These are phyloP conservation scores for Ostrea denselamellosa DNA, from an alignment of 1,140 invertebrate species.

Conservation along the genomic window DNA sequence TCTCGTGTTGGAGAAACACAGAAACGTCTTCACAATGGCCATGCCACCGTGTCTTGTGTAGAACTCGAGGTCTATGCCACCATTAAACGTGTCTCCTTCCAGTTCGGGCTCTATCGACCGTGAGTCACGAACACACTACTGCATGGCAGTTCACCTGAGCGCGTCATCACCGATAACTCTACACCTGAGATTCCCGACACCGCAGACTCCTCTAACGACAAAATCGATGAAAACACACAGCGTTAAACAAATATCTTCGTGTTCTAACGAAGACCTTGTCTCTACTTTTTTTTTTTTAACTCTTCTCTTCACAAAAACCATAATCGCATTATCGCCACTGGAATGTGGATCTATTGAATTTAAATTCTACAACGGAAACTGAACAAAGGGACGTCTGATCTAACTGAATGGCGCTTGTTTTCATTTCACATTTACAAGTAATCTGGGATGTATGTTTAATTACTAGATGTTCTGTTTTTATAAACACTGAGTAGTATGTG, in stretches of 20 bases:
- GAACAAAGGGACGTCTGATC: conserved; percentile 7
- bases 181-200: background rate
- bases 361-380: conserved; percentile 22
- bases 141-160: background rate
- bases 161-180: background rate
- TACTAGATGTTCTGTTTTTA: conserved; percentile 7
- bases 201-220: background rate
- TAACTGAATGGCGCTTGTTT: conserved; percentile 32
- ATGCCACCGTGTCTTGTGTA: conserved; percentile 43
- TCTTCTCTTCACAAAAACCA: conserved; percentile 9
- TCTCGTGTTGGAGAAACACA: conserved; percentile 67
- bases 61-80: background rate
- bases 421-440: conserved; percentile 22
- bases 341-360: conserved; percentile 38
- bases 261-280: background rate
- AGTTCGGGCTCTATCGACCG: conserved; percentile 12
- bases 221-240: background rate
- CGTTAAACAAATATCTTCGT: conserved; percentile 1
- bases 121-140: background rate
- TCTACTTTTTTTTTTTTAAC: background rate
- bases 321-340: conserved; percentile 41
- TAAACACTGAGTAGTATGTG: conserved; percentile 14
- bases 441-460: conserved; percentile 38
- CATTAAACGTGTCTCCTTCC: conserved; percentile 17
- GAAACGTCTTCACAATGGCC: conserved; percentile 66